These are phyloP conservation scores for Piezodorus guildinii DNA, from an alignment of 1,140 invertebrate species.

Conservation along the genomic window DNA sequence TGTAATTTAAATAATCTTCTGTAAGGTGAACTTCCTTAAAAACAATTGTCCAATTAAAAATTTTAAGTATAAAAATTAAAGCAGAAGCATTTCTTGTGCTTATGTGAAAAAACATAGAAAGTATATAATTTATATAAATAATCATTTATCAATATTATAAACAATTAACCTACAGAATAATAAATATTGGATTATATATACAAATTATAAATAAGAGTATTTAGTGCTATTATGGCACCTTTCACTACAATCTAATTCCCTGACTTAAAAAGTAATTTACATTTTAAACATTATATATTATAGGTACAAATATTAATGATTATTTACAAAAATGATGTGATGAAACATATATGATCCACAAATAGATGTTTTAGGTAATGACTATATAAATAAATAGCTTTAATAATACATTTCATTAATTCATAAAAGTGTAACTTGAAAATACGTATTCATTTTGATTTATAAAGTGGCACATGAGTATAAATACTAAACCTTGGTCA, in stretches of 20 bases:
- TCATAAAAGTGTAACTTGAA: conserved; percentile 1
- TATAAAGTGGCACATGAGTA: not conserved
- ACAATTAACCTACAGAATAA: not conserved
- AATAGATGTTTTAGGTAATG: conserved; percentile 8
- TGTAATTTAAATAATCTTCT: no score
- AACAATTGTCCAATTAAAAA: no score
- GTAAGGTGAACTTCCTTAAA: no score
- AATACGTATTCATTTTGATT: conserved; percentile 12
- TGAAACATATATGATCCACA: conserved; percentile 1
- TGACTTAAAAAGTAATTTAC: not conserved
- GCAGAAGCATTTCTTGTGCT: no score
- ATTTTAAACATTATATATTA: not conserved
- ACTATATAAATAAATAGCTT: not conserved
- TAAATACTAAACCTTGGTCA: not conserved
- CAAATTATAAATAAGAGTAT: not conserved
- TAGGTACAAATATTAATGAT: no score
- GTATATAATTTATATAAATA: no score
- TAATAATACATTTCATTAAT: not conserved
- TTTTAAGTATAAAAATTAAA: no score
- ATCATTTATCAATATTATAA: not conserved
- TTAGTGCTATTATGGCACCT: conserved; percentile 13
- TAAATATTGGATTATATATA: not conserved
- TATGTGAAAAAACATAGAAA: no score
- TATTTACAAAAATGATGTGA: no score
- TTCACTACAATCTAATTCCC: not conserved